phyloP scores from a whole-genome alignment of 2,888 invertebrate species.

The Ectemnius cavifrons region DNA sequence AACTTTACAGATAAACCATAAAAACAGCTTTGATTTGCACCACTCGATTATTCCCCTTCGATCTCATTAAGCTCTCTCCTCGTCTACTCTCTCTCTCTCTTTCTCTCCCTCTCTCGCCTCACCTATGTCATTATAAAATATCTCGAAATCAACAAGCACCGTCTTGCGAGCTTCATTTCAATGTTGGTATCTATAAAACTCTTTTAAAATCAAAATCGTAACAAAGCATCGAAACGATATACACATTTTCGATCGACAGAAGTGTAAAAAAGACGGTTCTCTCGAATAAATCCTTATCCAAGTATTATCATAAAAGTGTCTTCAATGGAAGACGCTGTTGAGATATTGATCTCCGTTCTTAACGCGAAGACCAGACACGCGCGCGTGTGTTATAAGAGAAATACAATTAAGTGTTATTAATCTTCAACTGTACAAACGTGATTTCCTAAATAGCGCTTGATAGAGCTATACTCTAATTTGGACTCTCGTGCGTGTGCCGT shows the following conservation, averaged over 20 bases:
- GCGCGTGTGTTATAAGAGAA: neutral
- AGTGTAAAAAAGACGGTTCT: neutral
- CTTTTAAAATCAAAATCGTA: neutral
- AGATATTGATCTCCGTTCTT: too few species aligned
- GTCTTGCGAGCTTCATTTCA: neutral
- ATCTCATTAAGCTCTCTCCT: neutral
- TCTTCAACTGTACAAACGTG: conserved; percentile 2
- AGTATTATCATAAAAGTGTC: neutral
- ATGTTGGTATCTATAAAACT: neutral
- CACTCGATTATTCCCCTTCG: neutral
- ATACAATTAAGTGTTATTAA: conserved; percentile 3
- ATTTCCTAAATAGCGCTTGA: neutral
- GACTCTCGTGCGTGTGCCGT: neutral
- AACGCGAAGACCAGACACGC: too few species aligned
- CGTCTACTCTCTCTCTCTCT: neutral
- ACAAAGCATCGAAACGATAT: conserved; percentile 6
- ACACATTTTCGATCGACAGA: neutral
- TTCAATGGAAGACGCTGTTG: too few species aligned
- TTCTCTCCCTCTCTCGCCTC: too few species aligned
- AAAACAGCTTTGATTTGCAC: conserved; percentile 57
- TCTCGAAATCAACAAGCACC: conserved; percentile 9
- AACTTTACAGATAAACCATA: conserved; percentile 54
- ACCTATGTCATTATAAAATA: conserved; percentile 3
- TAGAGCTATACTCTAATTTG: neutral
- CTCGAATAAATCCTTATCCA: neutral